phyloP scores from a whole-genome alignment of 2,797 vertebrate genomes.

The Spinus pinus region DNA sequence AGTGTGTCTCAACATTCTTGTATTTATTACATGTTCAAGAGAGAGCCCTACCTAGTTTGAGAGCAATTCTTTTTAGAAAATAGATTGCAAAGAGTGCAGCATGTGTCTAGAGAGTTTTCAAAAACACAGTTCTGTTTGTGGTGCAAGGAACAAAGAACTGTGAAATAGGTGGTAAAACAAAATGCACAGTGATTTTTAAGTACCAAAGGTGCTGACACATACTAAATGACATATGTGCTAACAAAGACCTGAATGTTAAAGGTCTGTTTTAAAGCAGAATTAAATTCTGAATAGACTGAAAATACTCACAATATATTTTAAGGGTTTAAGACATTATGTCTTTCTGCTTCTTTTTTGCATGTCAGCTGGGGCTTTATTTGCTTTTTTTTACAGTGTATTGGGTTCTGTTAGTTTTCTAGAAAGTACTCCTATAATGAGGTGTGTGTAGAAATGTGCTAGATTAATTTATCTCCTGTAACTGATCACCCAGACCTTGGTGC shows the following conservation, averaged over 20 bases:
- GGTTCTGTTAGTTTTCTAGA: background rate
- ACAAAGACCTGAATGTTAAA: background rate
- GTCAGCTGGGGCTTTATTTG: background rate
- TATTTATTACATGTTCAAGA: background rate
- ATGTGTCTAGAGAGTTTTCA: background rate
- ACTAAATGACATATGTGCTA: background rate
- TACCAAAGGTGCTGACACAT: background rate
- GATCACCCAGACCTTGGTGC: background rate
- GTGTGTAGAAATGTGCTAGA: background rate
- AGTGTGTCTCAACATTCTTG: background rate
- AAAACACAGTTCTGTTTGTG: constrained; percentile 5
- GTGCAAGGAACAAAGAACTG: background rate
- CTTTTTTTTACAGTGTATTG: background rate
- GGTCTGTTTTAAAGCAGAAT: background rate
- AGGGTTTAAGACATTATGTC: background rate
- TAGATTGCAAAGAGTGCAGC: background rate
- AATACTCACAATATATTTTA: background rate
- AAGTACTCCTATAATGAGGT: background rate
- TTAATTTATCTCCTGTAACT: background rate
- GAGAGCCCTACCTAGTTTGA: background rate
- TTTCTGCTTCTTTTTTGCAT: background rate
- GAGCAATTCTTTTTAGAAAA: background rate
- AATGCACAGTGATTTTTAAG: background rate
- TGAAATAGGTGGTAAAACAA: background rate
- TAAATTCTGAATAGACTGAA: background rate